Conservation (phyloP, 1,140 invertebrate species). For the Dendrolimus kikuchii region DNA sequence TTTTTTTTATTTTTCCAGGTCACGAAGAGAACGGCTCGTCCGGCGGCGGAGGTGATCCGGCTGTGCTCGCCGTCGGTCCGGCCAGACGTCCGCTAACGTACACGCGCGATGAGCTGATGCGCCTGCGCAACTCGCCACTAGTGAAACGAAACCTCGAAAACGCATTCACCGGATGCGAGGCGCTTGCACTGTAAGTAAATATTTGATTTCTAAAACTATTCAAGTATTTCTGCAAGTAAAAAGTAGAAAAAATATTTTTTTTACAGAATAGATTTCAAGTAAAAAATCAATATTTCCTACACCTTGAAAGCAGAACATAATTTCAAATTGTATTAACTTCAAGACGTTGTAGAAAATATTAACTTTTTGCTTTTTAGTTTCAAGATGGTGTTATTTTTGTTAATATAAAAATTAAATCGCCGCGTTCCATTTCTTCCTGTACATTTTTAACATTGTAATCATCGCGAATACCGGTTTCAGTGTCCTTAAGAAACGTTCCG, state of each 20-base stretch:
- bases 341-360: no score
- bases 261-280: no score
- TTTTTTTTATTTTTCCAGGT: constrained; percentile 26
- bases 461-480: constrained; percentile 25
- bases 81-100: constrained; percentile 49
- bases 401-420: no score
- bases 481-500: constrained; percentile 71
- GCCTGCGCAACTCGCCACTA: constrained; percentile 73
- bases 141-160: constrained; percentile 74
- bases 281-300: no score
- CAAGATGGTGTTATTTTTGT: no score
- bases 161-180: constrained; percentile 73
- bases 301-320: no score
- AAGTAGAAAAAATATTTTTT: no score
- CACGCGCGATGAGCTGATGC: constrained; percentile 75
- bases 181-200: constrained; percentile 49
- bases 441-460: no score
- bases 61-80: constrained; percentile 55
- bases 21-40: constrained; percentile 39
- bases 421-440: no score
- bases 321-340: no score
- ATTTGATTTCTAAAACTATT: neutral
- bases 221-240: no score
- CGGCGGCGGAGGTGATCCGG: constrained; percentile 45
- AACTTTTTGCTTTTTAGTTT: no score